These are phyloP conservation scores for Toxonevra muliebris DNA, from an alignment of 2,888 invertebrate species.

Conservation along the genomic window DNA sequence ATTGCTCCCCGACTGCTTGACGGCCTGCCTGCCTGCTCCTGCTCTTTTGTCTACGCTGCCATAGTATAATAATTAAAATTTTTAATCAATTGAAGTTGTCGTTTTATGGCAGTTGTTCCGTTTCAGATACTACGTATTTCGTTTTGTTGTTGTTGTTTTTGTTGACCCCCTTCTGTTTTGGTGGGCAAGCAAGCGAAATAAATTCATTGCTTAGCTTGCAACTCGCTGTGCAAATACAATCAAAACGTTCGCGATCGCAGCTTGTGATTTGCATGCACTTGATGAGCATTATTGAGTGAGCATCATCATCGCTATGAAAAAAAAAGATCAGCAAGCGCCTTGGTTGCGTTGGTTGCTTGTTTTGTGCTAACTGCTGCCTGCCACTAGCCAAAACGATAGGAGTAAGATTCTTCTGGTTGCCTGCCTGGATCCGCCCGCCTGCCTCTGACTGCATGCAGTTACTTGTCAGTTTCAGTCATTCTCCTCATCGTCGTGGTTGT, in stretches of 20 bases:
- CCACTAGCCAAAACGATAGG: background rate
- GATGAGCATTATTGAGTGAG: slow-evolving; percentile 36
- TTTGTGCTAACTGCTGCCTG: slow-evolving; percentile 10
- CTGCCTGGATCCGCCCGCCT: slow-evolving; percentile 12
- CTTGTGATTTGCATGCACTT: slow-evolving; percentile 50
- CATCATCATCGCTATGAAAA: too few relatives aligned
- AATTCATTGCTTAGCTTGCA: slow-evolving; percentile 33
- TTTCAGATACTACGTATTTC: background rate
- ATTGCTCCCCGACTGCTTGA: too few relatives aligned
- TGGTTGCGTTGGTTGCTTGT: slow-evolving; percentile 15
- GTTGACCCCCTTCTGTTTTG: slow-evolving; percentile 46
- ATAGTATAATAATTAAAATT: slow-evolving; percentile 44
- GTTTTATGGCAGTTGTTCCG: slow-evolving; percentile 37
- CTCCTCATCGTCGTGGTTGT: too few relatives aligned
- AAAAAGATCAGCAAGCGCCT: too few relatives aligned
- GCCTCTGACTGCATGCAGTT: background rate
- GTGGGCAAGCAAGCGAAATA: slow-evolving; percentile 43
- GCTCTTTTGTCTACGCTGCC: slow-evolving; percentile 1
- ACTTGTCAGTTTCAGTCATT: too few relatives aligned
- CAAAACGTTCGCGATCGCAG: slow-evolving; percentile 42
- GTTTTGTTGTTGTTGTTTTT: background rate
- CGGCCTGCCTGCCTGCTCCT: slow-evolving; percentile 14
- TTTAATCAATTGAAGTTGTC: slow-evolving; percentile 49
- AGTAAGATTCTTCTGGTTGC: too few relatives aligned
- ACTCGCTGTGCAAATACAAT: background rate